These are phyloP conservation scores for Cantharis nigra DNA, from an alignment of 2,888 invertebrate species.

Conservation along the genomic window DNA sequence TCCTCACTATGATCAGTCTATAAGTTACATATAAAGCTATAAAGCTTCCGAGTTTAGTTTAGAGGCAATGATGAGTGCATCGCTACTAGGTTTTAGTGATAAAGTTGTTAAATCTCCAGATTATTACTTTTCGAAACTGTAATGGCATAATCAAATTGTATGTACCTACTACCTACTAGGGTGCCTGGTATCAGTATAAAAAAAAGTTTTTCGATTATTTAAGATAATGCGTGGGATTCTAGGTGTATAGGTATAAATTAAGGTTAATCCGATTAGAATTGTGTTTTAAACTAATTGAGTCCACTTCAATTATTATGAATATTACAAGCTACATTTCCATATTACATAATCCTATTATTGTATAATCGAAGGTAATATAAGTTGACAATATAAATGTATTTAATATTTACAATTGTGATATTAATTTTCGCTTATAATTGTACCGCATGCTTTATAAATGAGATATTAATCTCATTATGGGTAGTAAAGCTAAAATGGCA, in stretches of 20 bases:
- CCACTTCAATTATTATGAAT: constrained; percentile 6
- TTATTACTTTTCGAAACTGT: constrained; percentile 30
- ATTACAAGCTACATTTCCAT: constrained; percentile 12
- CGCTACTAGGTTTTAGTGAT: constrained; percentile 16
- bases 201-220: not conserved
- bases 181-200: not conserved
- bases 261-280: not conserved
- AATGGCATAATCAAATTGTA: constrained; percentile 15
- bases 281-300: not conserved
- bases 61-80: constrained; percentile 4
- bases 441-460: constrained; percentile 28
- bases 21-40: constrained; percentile 20
- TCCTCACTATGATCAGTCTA: constrained; percentile 32
- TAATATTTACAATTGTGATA: constrained; percentile 20
- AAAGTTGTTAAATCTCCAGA: constrained; percentile 31
- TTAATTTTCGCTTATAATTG: constrained; percentile 29
- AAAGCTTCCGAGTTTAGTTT: constrained; percentile 13
- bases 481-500: constrained; percentile 17
- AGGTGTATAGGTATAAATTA: not conserved
- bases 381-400: not conserved
- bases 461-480: constrained; percentile 29
- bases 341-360: constrained; percentile 1
- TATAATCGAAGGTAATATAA: constrained; percentile 5
- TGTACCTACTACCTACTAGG: not conserved
- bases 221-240: not conserved